phyloP scores from a whole-genome alignment of 2,797 vertebrate genomes.

The Myotis daubentonii region DNA sequence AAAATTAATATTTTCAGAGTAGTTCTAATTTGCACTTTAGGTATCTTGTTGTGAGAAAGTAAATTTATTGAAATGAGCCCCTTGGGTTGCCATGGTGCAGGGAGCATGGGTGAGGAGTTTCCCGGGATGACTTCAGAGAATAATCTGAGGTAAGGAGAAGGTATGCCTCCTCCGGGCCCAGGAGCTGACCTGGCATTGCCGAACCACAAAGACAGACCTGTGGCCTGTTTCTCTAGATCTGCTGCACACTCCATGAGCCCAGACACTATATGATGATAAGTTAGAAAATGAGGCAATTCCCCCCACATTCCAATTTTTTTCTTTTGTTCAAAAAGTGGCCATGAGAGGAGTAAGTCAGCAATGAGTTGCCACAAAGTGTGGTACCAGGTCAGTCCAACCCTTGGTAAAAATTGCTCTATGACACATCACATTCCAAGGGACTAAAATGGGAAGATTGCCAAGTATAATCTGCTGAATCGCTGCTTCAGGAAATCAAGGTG shows the following conservation, averaged over 20 bases:
- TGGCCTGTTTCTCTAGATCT: not conserved
- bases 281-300: not conserved
- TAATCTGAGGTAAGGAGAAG: not conserved
- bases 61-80: not conserved
- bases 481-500: slow-evolving; percentile 41
- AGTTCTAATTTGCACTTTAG: not conserved
- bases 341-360: not conserved
- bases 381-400: not conserved
- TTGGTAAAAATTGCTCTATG: slow-evolving; percentile 52
- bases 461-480: slow-evolving; percentile 33
- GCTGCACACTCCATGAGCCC: not conserved
- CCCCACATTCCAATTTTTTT: not conserved
- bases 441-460: not conserved
- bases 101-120: not conserved
- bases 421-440: not conserved
- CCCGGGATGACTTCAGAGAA: not conserved
- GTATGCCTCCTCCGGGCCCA: not conserved
- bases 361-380: not conserved
- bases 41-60: not conserved
- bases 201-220: not conserved
- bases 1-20: not conserved
- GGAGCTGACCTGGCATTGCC: not conserved
- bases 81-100: not conserved
- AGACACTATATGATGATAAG: not conserved
- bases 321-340: not conserved